These are phyloP conservation scores for Nomada fabriciana DNA, from an alignment of 2,888 invertebrate genomes.

Conservation along the genomic window DNA sequence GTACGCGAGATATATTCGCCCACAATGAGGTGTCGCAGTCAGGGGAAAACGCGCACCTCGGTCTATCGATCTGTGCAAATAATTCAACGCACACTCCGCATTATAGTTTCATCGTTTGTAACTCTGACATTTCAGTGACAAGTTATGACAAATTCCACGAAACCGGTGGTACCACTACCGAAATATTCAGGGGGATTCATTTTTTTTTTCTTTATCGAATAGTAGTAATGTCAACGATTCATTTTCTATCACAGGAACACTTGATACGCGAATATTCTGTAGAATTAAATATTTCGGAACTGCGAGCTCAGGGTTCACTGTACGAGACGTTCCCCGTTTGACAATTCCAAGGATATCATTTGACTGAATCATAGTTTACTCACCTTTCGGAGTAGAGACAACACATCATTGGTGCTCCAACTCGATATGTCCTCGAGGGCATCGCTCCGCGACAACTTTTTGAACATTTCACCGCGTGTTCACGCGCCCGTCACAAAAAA, in stretches of 20 bases:
- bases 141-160: neutral
- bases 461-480: constrained; percentile 74
- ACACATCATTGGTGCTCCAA: constrained; percentile 79
- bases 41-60: neutral
- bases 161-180: neutral
- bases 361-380: constrained; percentile 59
- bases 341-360: constrained; percentile 9
- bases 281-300: neutral
- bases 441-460: constrained; percentile 74
- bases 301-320: neutral
- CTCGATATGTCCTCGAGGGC: constrained; percentile 79
- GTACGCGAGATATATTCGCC: neutral
- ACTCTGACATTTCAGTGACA: neutral
- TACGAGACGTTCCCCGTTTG: neutral
- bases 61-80: neutral
- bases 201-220: neutral
- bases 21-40: neutral
- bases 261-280: neutral
- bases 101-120: neutral
- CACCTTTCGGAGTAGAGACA: constrained; percentile 80
- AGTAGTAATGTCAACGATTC: neutral
- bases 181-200: neutral
- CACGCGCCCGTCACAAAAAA: constrained; percentile 62
- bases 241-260: neutral
- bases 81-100: too few species aligned